Evolutionary conservation across 1,140 invertebrate genomes (phyloP).

Genomic region (Helicoverpa armigera): DNA sequence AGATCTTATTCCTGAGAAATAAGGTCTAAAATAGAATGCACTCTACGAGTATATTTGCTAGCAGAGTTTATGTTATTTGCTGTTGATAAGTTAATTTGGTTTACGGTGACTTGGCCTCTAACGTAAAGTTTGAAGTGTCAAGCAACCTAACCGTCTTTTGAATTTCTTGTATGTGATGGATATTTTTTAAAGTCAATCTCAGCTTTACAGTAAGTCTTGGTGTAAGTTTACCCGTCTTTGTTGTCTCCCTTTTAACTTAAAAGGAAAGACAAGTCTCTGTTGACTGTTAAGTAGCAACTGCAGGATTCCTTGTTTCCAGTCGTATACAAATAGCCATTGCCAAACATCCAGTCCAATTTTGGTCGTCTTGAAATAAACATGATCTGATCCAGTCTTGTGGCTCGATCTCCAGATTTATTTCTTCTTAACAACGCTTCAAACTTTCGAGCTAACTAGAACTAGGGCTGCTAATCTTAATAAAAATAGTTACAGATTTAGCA

Average conservation of each 20-base stretch:
- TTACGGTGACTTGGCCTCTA: constrained; percentile 52
- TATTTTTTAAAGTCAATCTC: neutral
- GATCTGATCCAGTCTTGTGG: neutral
- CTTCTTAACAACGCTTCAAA: neutral
- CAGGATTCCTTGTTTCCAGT: neutral
- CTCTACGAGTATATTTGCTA: neutral
- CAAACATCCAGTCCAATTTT: constrained; percentile 1
- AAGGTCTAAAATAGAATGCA: constrained; percentile 17
- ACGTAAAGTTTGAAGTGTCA: constrained; percentile 52
- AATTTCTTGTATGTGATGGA: neutral
- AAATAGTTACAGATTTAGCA: too few relatives aligned
- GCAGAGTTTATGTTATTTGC: constrained; percentile 53
- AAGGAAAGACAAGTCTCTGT: neutral
- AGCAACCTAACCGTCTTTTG: neutral
- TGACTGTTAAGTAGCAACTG: neutral
- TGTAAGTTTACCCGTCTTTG: neutral
- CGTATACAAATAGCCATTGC: constrained; percentile 2
- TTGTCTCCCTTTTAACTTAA: neutral
- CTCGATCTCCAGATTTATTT: neutral
- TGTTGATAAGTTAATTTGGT: constrained; percentile 70
- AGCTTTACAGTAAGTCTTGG: neutral
- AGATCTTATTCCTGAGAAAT: neutral
- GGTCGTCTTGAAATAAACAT: constrained; percentile 5
- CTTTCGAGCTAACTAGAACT: too few relatives aligned
- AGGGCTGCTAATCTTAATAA: too few relatives aligned